Percentiles rank a stretch among this genome's conserved stretches.
These are phyloP conservation scores for Acrobasis repandana DNA, from an alignment of 2,888 invertebrate genomes.

Conservation along the genomic window DNA sequence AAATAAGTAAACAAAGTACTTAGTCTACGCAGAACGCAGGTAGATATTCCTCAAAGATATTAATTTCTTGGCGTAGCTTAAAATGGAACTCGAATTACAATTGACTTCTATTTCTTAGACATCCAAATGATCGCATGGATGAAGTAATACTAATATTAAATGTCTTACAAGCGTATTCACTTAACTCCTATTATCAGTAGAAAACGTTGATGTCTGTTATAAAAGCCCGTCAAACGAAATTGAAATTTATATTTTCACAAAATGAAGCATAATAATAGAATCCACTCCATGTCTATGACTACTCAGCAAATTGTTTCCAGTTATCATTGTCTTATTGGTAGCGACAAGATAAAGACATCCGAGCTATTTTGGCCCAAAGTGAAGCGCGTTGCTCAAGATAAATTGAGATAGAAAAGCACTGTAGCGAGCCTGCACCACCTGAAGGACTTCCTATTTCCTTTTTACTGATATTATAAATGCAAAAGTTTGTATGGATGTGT, in stretches of 20 bases:
- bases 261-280: conserved; percentile 11
- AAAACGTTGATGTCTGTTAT: neutral
- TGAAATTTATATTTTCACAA: conserved; percentile 20
- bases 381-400: too few relatives aligned
- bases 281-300: neutral
- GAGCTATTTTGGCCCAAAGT: too few relatives aligned
- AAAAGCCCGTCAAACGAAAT: conserved; percentile 14
- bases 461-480: too few relatives aligned
- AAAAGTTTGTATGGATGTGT: too few relatives aligned
- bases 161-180: conserved; percentile 7
- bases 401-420: too few relatives aligned
- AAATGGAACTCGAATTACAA: neutral
- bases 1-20: too few relatives aligned
- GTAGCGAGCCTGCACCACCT: too few relatives aligned
- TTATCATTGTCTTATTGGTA: neutral
- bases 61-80: neutral
- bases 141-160: conserved; percentile 4
- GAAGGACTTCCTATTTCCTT: too few relatives aligned
- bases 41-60: neutral
- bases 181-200: neutral
- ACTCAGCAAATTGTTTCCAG: neutral
- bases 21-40: neutral
- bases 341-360: too few relatives aligned
- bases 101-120: neutral
- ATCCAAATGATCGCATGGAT: neutral